A percentile compares a stretch with the other conserved stretches of the same genome.
phyloP scores from a whole-genome alignment of 2,113 vertebrate genomes.

The Seriola rivoliana region DNA sequence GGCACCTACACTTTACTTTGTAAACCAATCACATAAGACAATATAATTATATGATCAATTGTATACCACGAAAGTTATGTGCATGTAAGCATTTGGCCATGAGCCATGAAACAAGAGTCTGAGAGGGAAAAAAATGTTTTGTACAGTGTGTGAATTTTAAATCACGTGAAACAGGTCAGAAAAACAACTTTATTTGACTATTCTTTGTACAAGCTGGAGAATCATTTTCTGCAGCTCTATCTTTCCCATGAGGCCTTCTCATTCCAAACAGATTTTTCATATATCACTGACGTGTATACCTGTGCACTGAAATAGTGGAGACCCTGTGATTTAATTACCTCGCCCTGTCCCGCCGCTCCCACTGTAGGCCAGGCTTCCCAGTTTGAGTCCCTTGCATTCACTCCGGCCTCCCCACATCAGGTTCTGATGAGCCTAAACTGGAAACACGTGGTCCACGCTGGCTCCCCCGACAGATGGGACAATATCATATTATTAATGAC shows the following conservation, averaged over 20 bases:
- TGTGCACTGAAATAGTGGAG: conserved; percentile 38
- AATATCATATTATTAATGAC: conserved; percentile 85
- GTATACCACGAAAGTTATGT: conserved; percentile 24
- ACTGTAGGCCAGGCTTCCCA: conserved; percentile 57
- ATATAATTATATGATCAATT: conserved; percentile 34
- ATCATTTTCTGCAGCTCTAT: background rate
- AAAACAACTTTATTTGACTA: conserved; percentile 19
- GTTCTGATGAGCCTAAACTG: conserved; percentile 82
- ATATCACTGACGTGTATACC: conserved; percentile 47
- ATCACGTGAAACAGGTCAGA: conserved; percentile 9
- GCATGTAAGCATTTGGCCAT: conserved; percentile 45
- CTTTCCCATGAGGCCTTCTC: conserved; percentile 10
- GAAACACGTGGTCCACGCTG: conserved; percentile 81
- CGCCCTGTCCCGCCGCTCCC: conserved; percentile 39
- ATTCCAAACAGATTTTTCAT: conserved; percentile 40
- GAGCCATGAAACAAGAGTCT: conserved; percentile 12
- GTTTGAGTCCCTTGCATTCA: conserved; percentile 51
- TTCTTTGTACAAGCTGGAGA: conserved; percentile 19
- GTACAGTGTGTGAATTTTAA: background rate
- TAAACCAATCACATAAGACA: conserved; percentile 36
- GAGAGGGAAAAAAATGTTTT: background rate
- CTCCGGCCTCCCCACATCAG: conserved; percentile 75
- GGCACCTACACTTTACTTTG: conserved; percentile 40
- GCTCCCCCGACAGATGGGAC: conserved; percentile 83
- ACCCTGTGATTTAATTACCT: conserved; percentile 65